Percentiles rank a stretch among this genome's conserved stretches.
Evolutionary conservation across 2,113 vertebrate genomes (phyloP).

Genomic region (Macrotus californicus): DNA sequence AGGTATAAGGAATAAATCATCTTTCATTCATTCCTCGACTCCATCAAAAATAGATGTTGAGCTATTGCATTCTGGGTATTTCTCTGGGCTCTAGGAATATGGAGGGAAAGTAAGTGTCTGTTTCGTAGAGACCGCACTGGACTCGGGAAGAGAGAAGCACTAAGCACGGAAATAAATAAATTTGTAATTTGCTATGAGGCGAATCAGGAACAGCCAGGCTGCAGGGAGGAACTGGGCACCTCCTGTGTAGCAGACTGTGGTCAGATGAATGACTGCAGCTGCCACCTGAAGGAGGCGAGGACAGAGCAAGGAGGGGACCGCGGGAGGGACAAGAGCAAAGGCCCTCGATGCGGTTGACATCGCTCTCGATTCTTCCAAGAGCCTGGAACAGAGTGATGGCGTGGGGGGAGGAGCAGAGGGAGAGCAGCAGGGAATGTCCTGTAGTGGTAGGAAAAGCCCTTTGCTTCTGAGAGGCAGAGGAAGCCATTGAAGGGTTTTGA

Average conservation of each 20-base stretch:
- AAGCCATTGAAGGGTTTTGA: neutral
- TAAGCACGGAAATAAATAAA: neutral
- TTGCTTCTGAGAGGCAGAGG: neutral
- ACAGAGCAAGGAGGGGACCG: fast-evolving
- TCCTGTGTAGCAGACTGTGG: neutral
- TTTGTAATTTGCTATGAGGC: neutral
- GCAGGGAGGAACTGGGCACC: neutral
- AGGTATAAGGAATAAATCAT: neutral
- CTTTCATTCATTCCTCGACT: neutral
- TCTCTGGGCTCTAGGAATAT: neutral
- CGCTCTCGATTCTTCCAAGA: neutral
- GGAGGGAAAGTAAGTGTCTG: neutral
- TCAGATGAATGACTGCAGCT: neutral
- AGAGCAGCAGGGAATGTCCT: too few species aligned
- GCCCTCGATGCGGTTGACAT: fast-evolving
- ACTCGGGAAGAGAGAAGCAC: neutral
- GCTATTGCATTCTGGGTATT: neutral
- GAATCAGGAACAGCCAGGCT: neutral
- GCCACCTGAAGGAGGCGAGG: neutral
- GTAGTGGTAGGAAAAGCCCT: neutral
- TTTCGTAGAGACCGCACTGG: neutral
- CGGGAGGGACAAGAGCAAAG: neutral
- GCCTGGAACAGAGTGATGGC: neutral
- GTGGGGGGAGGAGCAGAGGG: too few species aligned
- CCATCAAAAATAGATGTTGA: neutral